A percentile compares a stretch with the other conserved stretches of the same genome.
These are phyloP conservation scores for Nymphalis urticae DNA, from an alignment of 2,888 invertebrate species.

Conservation along the genomic window DNA sequence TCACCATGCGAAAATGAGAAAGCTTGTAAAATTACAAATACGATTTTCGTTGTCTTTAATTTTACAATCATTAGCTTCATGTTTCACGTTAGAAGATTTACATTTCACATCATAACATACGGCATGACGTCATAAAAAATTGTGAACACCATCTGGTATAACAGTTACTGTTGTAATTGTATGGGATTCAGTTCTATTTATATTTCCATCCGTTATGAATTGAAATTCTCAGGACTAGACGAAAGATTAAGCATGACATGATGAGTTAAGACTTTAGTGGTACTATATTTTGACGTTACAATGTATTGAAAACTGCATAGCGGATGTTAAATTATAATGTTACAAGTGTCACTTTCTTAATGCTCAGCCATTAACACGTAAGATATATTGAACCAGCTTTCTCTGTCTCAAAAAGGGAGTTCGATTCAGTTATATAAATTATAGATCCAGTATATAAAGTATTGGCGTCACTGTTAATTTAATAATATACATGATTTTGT, in stretches of 20 bases:
- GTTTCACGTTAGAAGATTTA: background rate
- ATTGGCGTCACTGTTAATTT: background rate
- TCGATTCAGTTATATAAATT: background rate
- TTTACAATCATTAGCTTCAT: background rate
- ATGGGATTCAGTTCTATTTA: conserved; percentile 50
- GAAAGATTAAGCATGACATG: conserved; percentile 46
- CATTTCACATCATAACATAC: background rate
- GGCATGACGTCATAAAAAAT: background rate
- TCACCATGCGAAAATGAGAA: too few species aligned
- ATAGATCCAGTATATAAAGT: conserved; percentile 6
- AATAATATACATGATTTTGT: background rate
- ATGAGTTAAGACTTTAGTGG: conserved; percentile 37
- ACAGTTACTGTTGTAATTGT: conserved; percentile 69
- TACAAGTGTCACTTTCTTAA: conserved; percentile 20
- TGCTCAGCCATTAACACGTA: conserved; percentile 28
- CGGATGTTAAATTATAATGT: conserved; percentile 1
- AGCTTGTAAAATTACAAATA: too few species aligned
- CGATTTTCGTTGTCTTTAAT: too few species aligned
- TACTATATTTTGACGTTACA: background rate
- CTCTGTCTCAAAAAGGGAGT: conserved; percentile 25
- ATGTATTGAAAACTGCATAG: too few species aligned
- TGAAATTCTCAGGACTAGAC: conserved; percentile 5
- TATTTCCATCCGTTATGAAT: background rate
- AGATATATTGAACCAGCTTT: conserved; percentile 29
- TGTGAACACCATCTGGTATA: conserved; percentile 56